A percentile compares a stretch with the other conserved stretches of the same genome.
phyloP scores from a whole-genome alignment of 2,113 vertebrate genomes.

The Ranitomeya variabilis region DNA sequence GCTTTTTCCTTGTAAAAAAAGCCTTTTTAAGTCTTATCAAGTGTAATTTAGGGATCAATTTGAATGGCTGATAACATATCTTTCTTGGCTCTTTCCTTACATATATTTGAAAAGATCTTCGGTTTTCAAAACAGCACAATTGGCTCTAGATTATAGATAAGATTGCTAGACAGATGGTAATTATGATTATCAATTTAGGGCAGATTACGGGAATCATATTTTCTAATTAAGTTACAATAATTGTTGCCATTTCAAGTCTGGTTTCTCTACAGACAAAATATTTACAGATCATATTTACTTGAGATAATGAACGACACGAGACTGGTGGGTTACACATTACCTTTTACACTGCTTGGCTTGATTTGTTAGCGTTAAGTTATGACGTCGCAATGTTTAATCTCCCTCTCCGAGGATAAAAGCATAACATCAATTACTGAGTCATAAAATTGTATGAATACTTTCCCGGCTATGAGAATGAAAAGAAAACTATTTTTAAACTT shows the following conservation, averaged over 20 bases:
- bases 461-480: not conserved
- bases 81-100: too few species aligned
- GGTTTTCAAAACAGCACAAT: too few species aligned
- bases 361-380: not conserved
- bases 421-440: not conserved
- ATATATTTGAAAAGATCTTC: too few species aligned
- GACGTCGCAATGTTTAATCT: not conserved
- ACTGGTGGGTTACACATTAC: not conserved
- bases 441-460: not conserved
- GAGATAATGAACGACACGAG: not conserved
- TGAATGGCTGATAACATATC: too few species aligned
- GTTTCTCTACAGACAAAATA: not conserved
- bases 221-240: not conserved
- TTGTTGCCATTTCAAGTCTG: not conserved
- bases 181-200: too few species aligned
- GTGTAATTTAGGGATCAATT: too few species aligned
- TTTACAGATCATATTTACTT: not conserved
- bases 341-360: not conserved
- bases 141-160: too few species aligned
- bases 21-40: too few species aligned
- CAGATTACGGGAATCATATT: not conserved
- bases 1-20: too few species aligned
- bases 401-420: not conserved
- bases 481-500: not conserved
- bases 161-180: too few species aligned